A percentile compares a stretch with the other conserved stretches of the same genome.
These are phyloP conservation scores for Toxostoma redivivum DNA, from an alignment of 2,113 vertebrate species.

Conservation along the genomic window DNA sequence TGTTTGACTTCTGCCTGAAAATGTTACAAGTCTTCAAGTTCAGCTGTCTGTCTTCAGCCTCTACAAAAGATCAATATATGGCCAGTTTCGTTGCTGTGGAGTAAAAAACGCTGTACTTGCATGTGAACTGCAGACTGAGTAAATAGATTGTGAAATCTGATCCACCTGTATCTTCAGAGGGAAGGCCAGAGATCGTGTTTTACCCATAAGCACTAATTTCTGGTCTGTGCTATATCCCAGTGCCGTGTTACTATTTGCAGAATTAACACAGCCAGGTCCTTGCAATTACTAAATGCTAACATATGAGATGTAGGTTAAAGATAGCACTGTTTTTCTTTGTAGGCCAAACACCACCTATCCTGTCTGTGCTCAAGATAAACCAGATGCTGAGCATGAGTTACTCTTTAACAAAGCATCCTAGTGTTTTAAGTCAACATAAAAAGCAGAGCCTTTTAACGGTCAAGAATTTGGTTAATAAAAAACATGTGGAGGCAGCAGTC, in stretches of 20 bases:
- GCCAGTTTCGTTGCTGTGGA: neutral
- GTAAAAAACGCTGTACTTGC: neutral
- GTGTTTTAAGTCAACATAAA: neutral
- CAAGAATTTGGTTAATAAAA: neutral
- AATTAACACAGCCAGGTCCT: neutral
- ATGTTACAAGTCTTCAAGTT: neutral
- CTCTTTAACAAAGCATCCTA: neutral
- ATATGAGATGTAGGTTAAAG: slow-evolving; percentile 39
- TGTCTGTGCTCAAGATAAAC: neutral
- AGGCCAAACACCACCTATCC: neutral
- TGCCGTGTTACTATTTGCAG: slow-evolving; percentile 13
- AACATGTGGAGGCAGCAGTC: neutral
- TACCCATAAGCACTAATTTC: slow-evolving; percentile 5
- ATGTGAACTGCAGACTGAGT: neutral
- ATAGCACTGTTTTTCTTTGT: slow-evolving; percentile 14
- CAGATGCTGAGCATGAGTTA: slow-evolving; percentile 16
- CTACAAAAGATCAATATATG: neutral
- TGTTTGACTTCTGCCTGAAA: neutral
- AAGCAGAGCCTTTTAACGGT: neutral
- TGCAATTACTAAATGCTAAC: slow-evolving; percentile 1
- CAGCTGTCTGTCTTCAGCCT: neutral
- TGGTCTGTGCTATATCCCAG: neutral
- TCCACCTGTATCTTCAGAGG: neutral
- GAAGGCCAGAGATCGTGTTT: neutral
- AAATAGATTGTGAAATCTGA: slow-evolving; percentile 49